A percentile compares a stretch with the other conserved stretches of the same genome.
These are phyloP conservation scores for Tragulus kanchil DNA, from an alignment of 2,113 vertebrate genomes.

Conservation along the genomic window DNA sequence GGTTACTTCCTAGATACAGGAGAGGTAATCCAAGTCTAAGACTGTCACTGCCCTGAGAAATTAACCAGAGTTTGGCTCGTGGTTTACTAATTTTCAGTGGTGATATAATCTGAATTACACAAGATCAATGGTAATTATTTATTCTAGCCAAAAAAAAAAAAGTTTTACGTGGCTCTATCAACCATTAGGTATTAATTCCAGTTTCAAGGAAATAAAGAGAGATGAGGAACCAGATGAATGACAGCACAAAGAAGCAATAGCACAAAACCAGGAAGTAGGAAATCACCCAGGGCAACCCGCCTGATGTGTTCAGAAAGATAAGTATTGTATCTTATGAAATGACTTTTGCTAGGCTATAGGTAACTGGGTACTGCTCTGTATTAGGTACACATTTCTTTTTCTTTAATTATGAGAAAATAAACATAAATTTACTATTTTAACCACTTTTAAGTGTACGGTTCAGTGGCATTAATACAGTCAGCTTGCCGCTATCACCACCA, in stretches of 20 bases:
- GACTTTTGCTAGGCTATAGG: not conserved
- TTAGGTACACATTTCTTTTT: not conserved
- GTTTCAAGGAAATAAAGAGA: not conserved
- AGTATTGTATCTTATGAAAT: not conserved
- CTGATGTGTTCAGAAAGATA: not conserved
- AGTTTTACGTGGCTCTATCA: not conserved
- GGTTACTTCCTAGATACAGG: not conserved
- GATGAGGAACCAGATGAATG: not conserved
- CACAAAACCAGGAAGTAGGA: not conserved
- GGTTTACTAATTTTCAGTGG: not conserved
- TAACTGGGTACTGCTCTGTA: not conserved
- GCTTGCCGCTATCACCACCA: too few species aligned
- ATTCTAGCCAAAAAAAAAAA: not conserved
- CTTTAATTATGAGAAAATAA: not conserved
- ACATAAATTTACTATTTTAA: not conserved
- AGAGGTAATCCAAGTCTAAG: too few species aligned
- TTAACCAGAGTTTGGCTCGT: not conserved
- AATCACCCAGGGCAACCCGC: not conserved
- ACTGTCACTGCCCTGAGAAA: not conserved
- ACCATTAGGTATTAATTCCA: not conserved
- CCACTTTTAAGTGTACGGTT: not conserved
- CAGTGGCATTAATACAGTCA: not conserved
- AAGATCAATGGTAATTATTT: not conserved
- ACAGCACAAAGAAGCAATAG: not conserved
- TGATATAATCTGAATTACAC: not conserved